Percentiles rank a stretch among this genome's conserved stretches.
These are phyloP conservation scores for Pantherophis alleghaniensis DNA, from an alignment of 2,797 vertebrate genomes.

Conservation along the genomic window DNA sequence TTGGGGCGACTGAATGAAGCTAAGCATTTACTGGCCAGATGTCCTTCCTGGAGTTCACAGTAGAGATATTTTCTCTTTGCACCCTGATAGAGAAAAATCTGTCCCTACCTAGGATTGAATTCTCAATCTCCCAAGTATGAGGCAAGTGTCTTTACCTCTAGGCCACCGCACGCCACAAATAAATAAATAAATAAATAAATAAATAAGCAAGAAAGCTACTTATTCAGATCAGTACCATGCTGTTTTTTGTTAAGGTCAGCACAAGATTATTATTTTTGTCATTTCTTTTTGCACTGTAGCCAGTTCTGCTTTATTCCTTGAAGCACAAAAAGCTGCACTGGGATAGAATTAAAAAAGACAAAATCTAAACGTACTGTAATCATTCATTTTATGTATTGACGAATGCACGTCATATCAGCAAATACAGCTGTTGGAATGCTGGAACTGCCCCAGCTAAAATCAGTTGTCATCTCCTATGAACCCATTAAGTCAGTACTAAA, in stretches of 20 bases:
- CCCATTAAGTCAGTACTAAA: not conserved
- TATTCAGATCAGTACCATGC: not conserved
- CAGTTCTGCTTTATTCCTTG: not conserved
- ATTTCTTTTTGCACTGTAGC: not conserved
- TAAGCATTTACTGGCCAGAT: not conserved
- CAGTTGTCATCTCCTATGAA: not conserved
- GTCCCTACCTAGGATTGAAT: not conserved
- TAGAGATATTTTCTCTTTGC: not conserved
- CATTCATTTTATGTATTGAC: not conserved
- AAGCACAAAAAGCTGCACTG: not conserved
- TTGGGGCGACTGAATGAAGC: not conserved
- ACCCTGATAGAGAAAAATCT: not conserved
- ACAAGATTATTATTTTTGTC: not conserved
- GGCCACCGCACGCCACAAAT: not conserved
- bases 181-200: no score
- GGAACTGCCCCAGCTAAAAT: not conserved
- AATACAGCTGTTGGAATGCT: not conserved
- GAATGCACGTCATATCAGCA: not conserved
- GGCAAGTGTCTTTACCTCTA: not conserved
- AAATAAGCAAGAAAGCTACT: not conserved
- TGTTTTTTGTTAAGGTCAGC: not conserved
- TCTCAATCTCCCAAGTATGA: not conserved
- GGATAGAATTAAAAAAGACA: not conserved
- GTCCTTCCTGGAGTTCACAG: not conserved
- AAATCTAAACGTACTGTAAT: not conserved